Percentiles rank a stretch among this genome's conserved stretches.
Conservation (phyloP, 2,797 vertebrate genomes). For the Champsocephalus esox region DNA sequence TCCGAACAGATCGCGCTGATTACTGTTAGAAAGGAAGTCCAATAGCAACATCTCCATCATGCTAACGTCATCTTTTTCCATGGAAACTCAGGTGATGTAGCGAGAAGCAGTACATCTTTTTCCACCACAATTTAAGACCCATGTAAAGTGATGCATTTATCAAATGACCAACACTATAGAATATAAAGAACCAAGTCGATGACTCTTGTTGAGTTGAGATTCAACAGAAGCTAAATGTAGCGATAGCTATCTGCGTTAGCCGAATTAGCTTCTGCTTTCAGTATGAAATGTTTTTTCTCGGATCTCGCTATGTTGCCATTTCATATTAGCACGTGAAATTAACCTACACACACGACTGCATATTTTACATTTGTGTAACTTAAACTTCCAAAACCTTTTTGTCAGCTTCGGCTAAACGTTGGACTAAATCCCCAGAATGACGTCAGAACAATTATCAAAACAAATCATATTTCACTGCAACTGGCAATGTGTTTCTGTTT, state of each 20-base stretch:
- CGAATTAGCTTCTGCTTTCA: background rate
- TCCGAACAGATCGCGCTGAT: no score
- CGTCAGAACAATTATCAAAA: conserved; percentile 19
- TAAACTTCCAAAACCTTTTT: background rate
- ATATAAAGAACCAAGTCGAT: background rate
- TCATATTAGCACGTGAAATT: no score
- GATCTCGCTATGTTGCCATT: no score
- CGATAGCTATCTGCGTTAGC: background rate
- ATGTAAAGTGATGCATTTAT: background rate
- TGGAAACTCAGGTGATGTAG: no score
- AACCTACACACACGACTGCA: no score
- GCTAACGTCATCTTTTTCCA: background rate
- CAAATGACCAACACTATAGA: no score
- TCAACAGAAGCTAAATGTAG: background rate
- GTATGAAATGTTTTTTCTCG: background rate
- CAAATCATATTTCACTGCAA: conserved; percentile 22
- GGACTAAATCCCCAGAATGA: background rate
- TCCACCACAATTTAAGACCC: background rate
- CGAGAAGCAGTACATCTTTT: background rate
- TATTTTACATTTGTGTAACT: background rate
- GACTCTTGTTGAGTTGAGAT: background rate
- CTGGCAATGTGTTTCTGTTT: conserved; percentile 25
- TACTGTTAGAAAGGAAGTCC: no score
- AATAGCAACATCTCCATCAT: background rate
- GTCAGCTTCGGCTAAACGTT: background rate